Conservation (phyloP, 1,140 invertebrate species). For the Octopus sinensis region DNA sequence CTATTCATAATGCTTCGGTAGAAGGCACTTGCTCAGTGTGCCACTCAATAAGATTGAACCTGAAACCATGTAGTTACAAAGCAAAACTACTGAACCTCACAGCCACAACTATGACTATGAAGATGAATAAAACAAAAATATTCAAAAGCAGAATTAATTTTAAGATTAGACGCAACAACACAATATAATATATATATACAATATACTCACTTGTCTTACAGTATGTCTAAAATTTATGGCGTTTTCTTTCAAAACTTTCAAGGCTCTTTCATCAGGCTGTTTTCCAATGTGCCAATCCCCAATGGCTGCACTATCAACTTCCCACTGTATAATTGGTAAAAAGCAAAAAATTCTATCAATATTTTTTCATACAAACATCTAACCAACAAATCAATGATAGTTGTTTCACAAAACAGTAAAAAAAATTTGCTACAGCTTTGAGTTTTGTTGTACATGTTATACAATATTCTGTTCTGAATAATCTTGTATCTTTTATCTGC, state of each 20-base stretch:
- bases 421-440: no score
- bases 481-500: no score
- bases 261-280: constrained; percentile 73
- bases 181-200: constrained; percentile 28
- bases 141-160: background rate
- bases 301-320: constrained; percentile 83
- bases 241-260: constrained; percentile 67
- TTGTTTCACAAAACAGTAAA: no score
- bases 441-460: no score
- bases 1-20: no score
- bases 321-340: constrained; percentile 63
- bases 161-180: background rate
- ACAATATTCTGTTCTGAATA: no score
- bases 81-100: background rate
- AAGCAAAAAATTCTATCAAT: no score
- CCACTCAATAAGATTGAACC: no score
- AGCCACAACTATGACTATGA: background rate
- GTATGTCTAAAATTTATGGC: constrained; percentile 70
- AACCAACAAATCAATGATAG: no score
- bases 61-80: no score
- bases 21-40: no score
- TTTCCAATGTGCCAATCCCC: constrained; percentile 81
- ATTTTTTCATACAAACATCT: no score
- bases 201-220: constrained; percentile 68
- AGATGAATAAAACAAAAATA: background rate